Evolutionary conservation across 2,888 invertebrate genomes (phyloP), one percentile per base, ranked within the genome.

Genomic region (Leucophora obtusa): DNA sequence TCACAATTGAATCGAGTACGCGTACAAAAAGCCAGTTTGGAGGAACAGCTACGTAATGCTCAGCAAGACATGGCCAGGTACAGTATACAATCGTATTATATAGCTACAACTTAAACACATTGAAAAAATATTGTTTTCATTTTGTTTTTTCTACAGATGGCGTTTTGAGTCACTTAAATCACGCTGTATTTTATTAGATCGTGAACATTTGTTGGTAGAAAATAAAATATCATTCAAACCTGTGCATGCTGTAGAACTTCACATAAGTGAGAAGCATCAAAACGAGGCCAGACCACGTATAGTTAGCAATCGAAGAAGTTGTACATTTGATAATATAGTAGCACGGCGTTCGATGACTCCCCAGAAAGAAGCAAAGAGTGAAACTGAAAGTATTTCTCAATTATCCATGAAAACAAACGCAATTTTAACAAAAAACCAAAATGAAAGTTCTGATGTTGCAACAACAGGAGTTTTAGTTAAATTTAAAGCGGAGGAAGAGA

Each of bases 141-240:
- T 76, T n/a, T 65, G 8, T 21, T n/a, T 77, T 51, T 60, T 78
- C 47, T 72, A 60, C 47, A 90, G 90, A 69, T 90, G 90, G 90
- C 87, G 90, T 18, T 90, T 90, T 82, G 90, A 90, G 81, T 87
- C 89, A 0, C 82, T 90, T 2, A 90, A 89, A 78, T 87, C 87
- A 0, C 87, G 90, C 10, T 90, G 90, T 63, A 85, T 89, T 63
- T 83, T 90, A 4, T 86, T 89, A 38, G 87, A 89, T 77, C 86
- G 89, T n/a, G 90, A 90, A 83, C 83, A 87, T 82, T 79, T 89
- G 17, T 84, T 90, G 21, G 86, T 84, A 35, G 87, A 90, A 51
- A 85, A 90, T 74, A 85, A 87, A 28, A 89, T 90, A 38, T 15
- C 79, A 11, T 90, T 87, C n/a, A 88, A 88, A 77, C 83, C 84